Conservation (phyloP, 2,888 invertebrate species). For the Esperia sulphurella region DNA sequence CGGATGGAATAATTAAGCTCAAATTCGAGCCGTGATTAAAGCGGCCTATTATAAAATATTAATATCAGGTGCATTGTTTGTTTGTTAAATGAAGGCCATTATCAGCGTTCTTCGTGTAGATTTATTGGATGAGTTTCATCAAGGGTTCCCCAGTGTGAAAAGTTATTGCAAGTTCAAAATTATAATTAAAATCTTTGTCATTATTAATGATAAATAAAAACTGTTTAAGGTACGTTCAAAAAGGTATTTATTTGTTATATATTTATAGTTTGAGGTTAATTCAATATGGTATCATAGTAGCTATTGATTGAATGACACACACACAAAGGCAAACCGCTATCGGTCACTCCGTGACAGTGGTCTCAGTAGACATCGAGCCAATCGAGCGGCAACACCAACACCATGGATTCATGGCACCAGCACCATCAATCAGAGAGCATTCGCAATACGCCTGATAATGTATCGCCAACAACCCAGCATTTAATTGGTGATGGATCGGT, state of each 20-base stretch:
- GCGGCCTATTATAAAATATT: constrained; percentile 49
- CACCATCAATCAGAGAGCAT: constrained; percentile 66
- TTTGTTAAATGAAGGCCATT: constrained; percentile 52
- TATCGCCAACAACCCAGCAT: constrained; percentile 66
- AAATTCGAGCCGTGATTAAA: constrained; percentile 59
- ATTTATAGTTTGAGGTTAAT: too few species aligned
- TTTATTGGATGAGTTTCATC: constrained; percentile 43
- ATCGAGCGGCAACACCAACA: constrained; percentile 39
- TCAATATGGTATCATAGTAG: constrained; percentile 27
- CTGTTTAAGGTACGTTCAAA: constrained; percentile 17
- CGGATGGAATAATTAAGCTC: constrained; percentile 68
- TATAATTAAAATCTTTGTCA: constrained; percentile 27
- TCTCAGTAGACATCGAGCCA: constrained; percentile 44
- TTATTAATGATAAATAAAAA: constrained; percentile 2
- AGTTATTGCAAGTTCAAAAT: constrained; percentile 37
- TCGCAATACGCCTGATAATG: constrained; percentile 64
- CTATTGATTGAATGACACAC: constrained; percentile 34
- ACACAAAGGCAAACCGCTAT: constrained; percentile 34
- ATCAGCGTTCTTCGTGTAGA: constrained; percentile 39
- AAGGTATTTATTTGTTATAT: too few species aligned
- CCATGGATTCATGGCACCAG: constrained; percentile 53
- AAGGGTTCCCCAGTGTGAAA: constrained; percentile 31
- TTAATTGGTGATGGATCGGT: constrained; percentile 76
- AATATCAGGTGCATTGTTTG: constrained; percentile 58
- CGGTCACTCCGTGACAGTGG: constrained; percentile 56